Conservation (phyloP, 1,140 invertebrate species). For the Carposina sasakii region DNA sequence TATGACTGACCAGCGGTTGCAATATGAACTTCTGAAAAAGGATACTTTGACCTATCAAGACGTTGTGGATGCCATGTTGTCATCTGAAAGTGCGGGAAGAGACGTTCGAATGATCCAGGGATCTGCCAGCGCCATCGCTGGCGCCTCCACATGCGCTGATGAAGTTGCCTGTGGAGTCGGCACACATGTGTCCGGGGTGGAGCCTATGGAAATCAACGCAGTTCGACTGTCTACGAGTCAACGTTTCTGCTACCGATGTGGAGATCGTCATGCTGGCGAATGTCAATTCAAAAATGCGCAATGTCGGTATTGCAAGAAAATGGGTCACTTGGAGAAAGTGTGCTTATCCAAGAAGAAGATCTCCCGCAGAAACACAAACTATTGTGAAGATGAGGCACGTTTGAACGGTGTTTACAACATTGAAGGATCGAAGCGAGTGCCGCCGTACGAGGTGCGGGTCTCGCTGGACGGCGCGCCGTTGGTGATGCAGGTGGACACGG, state of each 20-base stretch:
- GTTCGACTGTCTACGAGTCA: conserved; percentile 5
- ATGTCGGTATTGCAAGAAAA: conserved; percentile 26
- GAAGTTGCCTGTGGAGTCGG: no score
- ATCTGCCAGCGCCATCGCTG: background rate
- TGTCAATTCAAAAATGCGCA: conserved; percentile 23
- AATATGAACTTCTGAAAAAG: conserved; percentile 27
- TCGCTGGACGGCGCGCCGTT: conserved; percentile 10
- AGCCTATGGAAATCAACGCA: conserved; percentile 26
- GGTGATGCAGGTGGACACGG: conserved; percentile 23
- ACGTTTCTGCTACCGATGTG: conserved; percentile 25
- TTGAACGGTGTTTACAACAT: conserved; percentile 23
- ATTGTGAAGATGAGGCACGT: conserved; percentile 5
- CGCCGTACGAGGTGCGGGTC: conserved; percentile 12
- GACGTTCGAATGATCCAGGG: conserved; percentile 18
- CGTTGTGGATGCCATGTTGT: conserved; percentile 18
- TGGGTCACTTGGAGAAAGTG: conserved; percentile 24
- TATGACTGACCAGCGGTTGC: conserved; percentile 22
- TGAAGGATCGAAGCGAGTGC: conserved; percentile 8
- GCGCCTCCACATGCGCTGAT: background rate
- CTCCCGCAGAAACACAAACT: conserved; percentile 10
- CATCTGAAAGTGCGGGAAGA: conserved; percentile 22
- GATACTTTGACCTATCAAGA: conserved; percentile 23
- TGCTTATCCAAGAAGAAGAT: conserved; percentile 24
- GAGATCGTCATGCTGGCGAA: conserved; percentile 17
- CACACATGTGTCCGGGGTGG: no score